These are phyloP conservation scores for Sitta europaea DNA, from an alignment of 2,113 vertebrate species.

Conservation along the genomic window DNA sequence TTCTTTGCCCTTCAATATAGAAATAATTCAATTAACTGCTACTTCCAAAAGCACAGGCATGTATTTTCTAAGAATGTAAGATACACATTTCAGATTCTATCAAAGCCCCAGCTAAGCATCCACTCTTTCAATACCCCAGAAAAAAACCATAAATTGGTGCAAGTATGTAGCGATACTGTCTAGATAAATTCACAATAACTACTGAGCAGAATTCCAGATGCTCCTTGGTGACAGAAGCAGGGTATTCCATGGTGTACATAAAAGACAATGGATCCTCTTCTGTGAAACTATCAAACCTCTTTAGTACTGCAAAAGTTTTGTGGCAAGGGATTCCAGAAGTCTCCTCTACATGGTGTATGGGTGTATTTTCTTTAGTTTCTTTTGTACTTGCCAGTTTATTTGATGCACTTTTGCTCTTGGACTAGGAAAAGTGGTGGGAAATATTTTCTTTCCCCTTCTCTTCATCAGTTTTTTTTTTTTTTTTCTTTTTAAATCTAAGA, in stretches of 20 bases:
- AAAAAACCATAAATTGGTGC: background rate
- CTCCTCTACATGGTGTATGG: background rate
- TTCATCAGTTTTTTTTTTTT: background rate
- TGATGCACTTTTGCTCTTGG: background rate
- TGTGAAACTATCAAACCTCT: fast-evolving
- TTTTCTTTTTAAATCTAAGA: background rate
- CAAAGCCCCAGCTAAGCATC: background rate
- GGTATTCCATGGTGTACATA: background rate
- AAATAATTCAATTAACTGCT: background rate
- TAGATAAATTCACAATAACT: background rate
- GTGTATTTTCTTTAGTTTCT: background rate
- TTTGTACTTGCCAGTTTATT: background rate
- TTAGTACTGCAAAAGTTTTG: background rate
- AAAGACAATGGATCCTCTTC: background rate
- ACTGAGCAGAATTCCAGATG: background rate
- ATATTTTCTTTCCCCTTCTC: background rate
- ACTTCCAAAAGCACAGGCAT: background rate
- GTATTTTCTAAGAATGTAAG: background rate
- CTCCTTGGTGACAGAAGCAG: background rate
- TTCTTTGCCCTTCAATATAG: background rate
- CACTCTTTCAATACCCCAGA: background rate
- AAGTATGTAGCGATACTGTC: background rate
- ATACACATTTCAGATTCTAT: background rate
- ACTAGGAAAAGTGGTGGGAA: background rate
- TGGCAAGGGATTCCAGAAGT: background rate